Base-by-base conservation (phyloP, 2,888 invertebrate species). In the Rotaria macrura region DNA sequence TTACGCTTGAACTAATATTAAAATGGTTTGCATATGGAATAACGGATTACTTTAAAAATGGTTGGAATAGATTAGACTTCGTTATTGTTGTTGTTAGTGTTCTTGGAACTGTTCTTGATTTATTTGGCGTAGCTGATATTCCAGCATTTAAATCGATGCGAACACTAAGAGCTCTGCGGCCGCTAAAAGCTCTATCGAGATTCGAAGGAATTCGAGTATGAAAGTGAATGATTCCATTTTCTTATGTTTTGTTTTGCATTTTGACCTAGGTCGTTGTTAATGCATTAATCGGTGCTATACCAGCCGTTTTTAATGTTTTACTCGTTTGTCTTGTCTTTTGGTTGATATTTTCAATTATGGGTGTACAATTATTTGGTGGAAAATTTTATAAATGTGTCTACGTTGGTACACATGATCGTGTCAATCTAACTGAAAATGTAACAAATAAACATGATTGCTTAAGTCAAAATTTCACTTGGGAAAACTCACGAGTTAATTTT, bases 21-120 rank as follows among this genome's bases (percentile, higher is more conserved):
- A 98, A 98, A 92, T 97, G 96, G 96, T 93, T 97, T 90, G 97
- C 97, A 88, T 94, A 96, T 90, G 97, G 98, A 89, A 97, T 96
- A 92, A 95, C 95, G 91, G 95, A 95, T 91, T 98, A 98, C 92
- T 98, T 97, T 92, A 96, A 96, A 84, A 97, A 97, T 90, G 97
- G 97, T 87, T 98, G 97, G 97, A 97, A 97, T 92, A 97, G 97
- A 97, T 94, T 98, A 89, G 97, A 98, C 93, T 97, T 98, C 92
- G 94, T 97, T 91, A 98, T 98, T 92, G 97, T 97, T 89, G 95
- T 96, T 95, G 97, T 74, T 7, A 74, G 74, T 74, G 93, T 95
- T 92, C 93, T 95, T 92, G 95, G 95, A 93, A 93, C 95, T 93
- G 94, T 94, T 88, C 95, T 95, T 89, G 94, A 94, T 91, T 94